phyloP scores from a whole-genome alignment of 2,888 invertebrate genomes.

The Dolomedes plantarius region DNA sequence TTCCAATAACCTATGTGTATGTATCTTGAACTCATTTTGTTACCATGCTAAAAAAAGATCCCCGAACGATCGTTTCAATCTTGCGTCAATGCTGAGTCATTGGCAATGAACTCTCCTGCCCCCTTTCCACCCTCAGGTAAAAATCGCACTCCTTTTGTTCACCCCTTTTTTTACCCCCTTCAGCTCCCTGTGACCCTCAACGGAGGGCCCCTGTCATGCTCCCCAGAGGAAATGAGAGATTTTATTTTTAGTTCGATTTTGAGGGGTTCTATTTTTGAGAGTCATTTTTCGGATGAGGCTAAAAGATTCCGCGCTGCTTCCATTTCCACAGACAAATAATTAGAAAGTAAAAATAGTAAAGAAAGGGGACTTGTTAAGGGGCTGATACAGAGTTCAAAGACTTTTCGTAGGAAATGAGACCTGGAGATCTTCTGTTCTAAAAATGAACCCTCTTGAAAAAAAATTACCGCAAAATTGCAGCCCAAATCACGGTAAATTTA shows the following conservation, averaged over 20 bases:
- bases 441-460: no score
- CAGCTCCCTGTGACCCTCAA: constrained; percentile 40
- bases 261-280: constrained; percentile 2
- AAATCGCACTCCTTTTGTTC: constrained; percentile 43
- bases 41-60: no score
- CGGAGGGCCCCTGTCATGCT: constrained; percentile 38
- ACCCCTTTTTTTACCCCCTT: constrained; percentile 60
- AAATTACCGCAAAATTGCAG: no score
- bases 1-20: no score
- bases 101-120: constrained; percentile 59
- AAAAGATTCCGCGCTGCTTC: background rate
- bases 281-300: background rate
- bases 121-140: constrained; percentile 52
- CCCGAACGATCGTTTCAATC: constrained; percentile 37
- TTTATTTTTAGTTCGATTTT: constrained; percentile 52
- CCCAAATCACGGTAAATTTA: no score
- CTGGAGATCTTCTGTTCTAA: no score
- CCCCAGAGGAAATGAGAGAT: constrained; percentile 35
- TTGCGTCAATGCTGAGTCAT: constrained; percentile 59
- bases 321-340: constrained; percentile 20
- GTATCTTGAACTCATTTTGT: no score
- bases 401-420: background rate
- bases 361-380: background rate
- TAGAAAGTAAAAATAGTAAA: constrained; percentile 45
- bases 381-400: constrained; percentile 32